phyloP scores from a whole-genome alignment of 1,140 invertebrate species.

The Portunus trituberculatus region DNA sequence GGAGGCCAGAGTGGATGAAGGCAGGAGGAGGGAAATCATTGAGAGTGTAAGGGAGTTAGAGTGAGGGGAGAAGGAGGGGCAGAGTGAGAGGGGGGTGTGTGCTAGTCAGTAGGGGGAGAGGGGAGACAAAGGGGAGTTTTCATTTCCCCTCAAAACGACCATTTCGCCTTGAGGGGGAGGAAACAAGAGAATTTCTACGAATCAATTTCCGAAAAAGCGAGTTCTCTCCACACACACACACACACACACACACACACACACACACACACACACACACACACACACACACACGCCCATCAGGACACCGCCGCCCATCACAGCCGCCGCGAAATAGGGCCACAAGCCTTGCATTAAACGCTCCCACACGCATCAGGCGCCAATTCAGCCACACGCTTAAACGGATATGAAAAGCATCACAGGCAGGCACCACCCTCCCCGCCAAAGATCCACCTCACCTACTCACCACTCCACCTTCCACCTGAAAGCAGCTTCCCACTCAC shows the following conservation, averaged over 20 bases:
- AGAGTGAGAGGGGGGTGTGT: background rate
- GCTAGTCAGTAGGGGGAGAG: background rate
- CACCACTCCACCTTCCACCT: background rate
- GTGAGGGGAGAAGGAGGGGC: background rate
- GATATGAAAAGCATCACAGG: too few relatives aligned
- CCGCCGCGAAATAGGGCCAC: background rate
- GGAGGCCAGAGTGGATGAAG: background rate
- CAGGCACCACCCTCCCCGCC: background rate
- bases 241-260: too few relatives aligned
- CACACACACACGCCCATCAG: too few relatives aligned
- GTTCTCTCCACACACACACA: too few relatives aligned
- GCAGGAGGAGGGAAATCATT: background rate
- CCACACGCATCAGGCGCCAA: background rate
- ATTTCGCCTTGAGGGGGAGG: background rate
- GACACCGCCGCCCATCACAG: too few relatives aligned
- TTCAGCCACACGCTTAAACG: background rate
- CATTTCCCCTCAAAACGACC: background rate
- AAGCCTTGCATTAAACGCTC: background rate
- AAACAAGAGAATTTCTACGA: background rate
- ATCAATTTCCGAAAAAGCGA: background rate
- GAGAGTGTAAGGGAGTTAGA: background rate
- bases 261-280: too few relatives aligned
- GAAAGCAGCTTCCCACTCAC: background rate
- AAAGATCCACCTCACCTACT: background rate
- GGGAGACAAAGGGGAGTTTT: conserved; percentile 12